Conservation (phyloP, 1,140 invertebrate species). For the Cydia fagiglandana region DNA sequence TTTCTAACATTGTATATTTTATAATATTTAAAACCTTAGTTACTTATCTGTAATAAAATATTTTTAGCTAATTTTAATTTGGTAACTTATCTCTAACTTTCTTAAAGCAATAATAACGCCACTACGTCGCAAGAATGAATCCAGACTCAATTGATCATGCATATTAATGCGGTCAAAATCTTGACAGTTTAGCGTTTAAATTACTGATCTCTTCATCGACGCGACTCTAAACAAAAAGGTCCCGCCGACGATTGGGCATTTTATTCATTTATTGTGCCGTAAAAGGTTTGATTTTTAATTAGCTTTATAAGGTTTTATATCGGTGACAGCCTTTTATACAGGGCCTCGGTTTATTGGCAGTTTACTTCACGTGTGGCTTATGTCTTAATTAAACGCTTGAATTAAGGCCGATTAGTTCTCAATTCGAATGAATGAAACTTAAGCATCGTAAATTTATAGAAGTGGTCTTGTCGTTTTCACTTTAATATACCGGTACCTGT, state of each 20-base stretch:
- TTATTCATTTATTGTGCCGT: constrained; percentile 69
- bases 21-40: too few species aligned
- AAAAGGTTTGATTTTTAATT: constrained; percentile 73
- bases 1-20: too few species aligned
- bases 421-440: not conserved
- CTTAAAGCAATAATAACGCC: not conserved
- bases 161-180: constrained; percentile 55
- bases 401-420: not conserved
- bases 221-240: constrained; percentile 59
- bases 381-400: not conserved
- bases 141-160: constrained; percentile 46
- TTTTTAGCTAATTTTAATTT: too few species aligned
- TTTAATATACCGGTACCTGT: too few species aligned
- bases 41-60: too few species aligned
- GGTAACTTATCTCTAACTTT: not conserved
- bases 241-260: constrained; percentile 45
- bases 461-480: too few species aligned
- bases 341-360: not conserved
- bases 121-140: not conserved
- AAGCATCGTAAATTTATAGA: too few species aligned
- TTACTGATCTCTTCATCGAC: constrained; percentile 61
- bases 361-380: constrained; percentile 10
- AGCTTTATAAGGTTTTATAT: constrained; percentile 68
- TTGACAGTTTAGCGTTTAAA: constrained; percentile 51
- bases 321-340: constrained; percentile 36